Evolutionary conservation across 2,888 invertebrate species (phyloP).

Genomic region (Leptodirus hochenwartii): DNA sequence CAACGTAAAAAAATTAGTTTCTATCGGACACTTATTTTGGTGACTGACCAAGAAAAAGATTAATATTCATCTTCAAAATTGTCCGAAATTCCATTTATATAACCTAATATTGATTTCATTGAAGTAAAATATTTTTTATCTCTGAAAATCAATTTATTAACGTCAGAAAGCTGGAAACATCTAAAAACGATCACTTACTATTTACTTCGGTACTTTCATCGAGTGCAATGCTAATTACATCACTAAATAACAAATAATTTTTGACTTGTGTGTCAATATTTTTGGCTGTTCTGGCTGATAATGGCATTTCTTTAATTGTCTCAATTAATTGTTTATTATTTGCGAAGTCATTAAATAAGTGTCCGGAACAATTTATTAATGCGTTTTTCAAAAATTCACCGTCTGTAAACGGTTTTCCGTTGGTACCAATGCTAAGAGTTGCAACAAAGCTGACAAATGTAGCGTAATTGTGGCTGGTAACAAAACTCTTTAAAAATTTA

Average conservation of each 20-base stretch:
- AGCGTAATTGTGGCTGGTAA: conserved; percentile 9
- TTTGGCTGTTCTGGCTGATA: conserved; percentile 12
- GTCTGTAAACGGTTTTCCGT: conserved; percentile 12
- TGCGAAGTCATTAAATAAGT: conserved; percentile 13
- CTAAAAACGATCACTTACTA: too few relatives aligned
- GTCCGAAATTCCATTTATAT: too few relatives aligned
- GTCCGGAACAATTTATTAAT: conserved; percentile 13
- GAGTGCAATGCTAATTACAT: conserved; percentile 12
- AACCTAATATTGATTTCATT: too few relatives aligned
- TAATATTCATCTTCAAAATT: too few relatives aligned
- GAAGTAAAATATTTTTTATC: too few relatives aligned
- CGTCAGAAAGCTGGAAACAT: too few relatives aligned
- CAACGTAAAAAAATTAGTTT: too few relatives aligned
- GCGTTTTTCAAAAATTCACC: conserved; percentile 11
- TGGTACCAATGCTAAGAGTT: conserved; percentile 11
- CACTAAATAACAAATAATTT: conserved; percentile 10
- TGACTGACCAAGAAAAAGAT: too few relatives aligned
- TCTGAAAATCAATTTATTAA: too few relatives aligned
- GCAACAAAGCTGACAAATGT: conserved; percentile 11
- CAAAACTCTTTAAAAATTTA: conserved; percentile 9
- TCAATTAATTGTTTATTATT: conserved; percentile 12
- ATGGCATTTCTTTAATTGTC: conserved; percentile 12
- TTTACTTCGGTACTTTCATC: conserved; percentile 12
- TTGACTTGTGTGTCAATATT: conserved; percentile 11
- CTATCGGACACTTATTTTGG: too few relatives aligned